Conservation (phyloP, 2,888 invertebrate species). For the Meteorus colon region DNA sequence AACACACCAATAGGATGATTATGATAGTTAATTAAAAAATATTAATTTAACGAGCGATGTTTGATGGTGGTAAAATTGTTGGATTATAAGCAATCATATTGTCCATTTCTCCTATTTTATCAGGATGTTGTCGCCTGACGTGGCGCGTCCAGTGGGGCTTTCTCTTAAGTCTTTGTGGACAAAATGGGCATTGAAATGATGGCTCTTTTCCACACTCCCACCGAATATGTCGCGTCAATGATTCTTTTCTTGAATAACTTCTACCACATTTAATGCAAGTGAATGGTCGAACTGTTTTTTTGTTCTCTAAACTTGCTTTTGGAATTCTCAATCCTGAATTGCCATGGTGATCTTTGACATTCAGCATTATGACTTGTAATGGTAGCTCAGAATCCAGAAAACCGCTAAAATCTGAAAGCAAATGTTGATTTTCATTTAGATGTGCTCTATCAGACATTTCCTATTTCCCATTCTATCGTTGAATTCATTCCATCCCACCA, state of each 20-base stretch:
- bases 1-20: not conserved
- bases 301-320: slow-evolving; percentile 58
- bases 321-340: slow-evolving; percentile 65
- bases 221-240: slow-evolving; percentile 76
- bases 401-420: slow-evolving; percentile 52
- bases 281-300: slow-evolving; percentile 70
- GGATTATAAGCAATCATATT: slow-evolving; percentile 61
- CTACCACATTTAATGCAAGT: slow-evolving; percentile 77
- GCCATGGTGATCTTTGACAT: slow-evolving; percentile 51
- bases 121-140: slow-evolving; percentile 75
- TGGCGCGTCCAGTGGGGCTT: slow-evolving; percentile 75
- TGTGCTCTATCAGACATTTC: slow-evolving; percentile 47
- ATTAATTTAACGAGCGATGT: not conserved
- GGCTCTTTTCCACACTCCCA: slow-evolving; percentile 76
- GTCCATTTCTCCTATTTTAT: slow-evolving; percentile 74
- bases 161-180: slow-evolving; percentile 72
- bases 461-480: slow-evolving; percentile 14
- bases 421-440: slow-evolving; percentile 56
- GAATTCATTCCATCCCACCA: slow-evolving; percentile 17
- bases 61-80: slow-evolving; percentile 1
- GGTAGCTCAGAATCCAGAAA: slow-evolving; percentile 7
- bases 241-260: slow-evolving; percentile 78
- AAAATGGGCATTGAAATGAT: slow-evolving; percentile 74
- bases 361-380: slow-evolving; percentile 42
- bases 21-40: not conserved